phyloP scores from a whole-genome alignment of 2,888 invertebrate genomes.

The Hoplodrina blanda region DNA sequence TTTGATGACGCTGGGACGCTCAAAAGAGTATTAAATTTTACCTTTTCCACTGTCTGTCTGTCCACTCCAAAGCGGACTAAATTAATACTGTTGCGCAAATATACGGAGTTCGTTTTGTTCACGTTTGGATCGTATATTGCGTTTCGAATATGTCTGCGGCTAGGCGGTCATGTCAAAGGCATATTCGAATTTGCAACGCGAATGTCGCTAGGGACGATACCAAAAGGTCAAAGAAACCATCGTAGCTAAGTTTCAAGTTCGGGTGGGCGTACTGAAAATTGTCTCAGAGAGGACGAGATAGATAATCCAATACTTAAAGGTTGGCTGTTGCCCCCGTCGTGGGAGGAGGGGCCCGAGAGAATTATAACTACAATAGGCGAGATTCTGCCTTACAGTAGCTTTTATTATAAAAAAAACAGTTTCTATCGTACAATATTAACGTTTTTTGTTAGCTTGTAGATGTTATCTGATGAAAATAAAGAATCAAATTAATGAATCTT shows the following conservation, averaged over 20 bases:
- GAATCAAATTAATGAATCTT: slow-evolving; percentile 72
- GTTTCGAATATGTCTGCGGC: slow-evolving; percentile 68
- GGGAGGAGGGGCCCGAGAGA: slow-evolving; percentile 61
- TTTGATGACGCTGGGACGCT: slow-evolving; percentile 82
- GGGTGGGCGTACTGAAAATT: slow-evolving; percentile 83
- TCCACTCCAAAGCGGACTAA: slow-evolving; percentile 79
- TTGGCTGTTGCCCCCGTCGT: slow-evolving; percentile 61
- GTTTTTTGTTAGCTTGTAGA: slow-evolving; percentile 52
- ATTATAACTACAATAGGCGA: slow-evolving; percentile 62
- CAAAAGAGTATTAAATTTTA: slow-evolving; percentile 85
- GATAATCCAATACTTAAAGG: slow-evolving; percentile 81
- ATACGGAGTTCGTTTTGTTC: slow-evolving; percentile 70
- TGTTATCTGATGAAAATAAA: slow-evolving; percentile 69
- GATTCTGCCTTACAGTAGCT: slow-evolving; percentile 52
- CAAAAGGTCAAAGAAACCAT: slow-evolving; percentile 85
- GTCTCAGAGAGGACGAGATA: slow-evolving; percentile 79
- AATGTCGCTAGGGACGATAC: slow-evolving; percentile 80
- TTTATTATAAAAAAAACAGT: slow-evolving; percentile 43
- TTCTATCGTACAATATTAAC: slow-evolving; percentile 47
- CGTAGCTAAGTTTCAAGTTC: slow-evolving; percentile 75
- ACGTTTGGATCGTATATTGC: slow-evolving; percentile 56
- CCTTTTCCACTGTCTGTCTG: slow-evolving; percentile 79
- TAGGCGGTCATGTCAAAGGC: slow-evolving; percentile 78
- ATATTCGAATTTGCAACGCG: slow-evolving; percentile 71
- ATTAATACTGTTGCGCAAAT: slow-evolving; percentile 81